Conservation (phyloP, 2,113 vertebrate species). For the Genyomyrus donnyi region DNA sequence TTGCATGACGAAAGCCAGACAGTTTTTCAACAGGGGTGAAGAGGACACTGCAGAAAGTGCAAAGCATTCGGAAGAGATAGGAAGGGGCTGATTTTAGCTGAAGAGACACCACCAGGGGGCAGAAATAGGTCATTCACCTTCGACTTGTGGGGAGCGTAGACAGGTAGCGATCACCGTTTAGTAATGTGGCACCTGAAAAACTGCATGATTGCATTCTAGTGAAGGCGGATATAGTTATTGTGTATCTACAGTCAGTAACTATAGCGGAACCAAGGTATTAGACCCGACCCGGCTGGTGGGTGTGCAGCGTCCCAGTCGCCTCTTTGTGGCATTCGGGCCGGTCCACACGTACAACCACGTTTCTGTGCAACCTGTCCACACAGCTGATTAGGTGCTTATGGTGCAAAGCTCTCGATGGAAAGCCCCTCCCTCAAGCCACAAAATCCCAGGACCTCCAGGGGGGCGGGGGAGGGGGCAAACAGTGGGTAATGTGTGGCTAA, state of each 20-base stretch:
- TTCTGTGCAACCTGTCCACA: neutral
- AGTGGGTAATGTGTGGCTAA: neutral
- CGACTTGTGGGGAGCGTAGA: neutral
- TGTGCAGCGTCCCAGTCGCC: neutral
- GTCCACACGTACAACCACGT: slow-evolving; percentile 1
- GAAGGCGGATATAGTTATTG: neutral
- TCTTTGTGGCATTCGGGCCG: neutral
- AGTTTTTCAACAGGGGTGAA: neutral
- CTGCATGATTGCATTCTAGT: neutral
- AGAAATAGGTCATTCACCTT: neutral
- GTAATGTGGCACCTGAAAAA: neutral
- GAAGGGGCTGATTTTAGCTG: neutral
- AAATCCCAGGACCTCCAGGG: neutral
- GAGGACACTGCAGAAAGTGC: neutral
- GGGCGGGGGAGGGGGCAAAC: neutral
- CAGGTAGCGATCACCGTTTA: neutral
- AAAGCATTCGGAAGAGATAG: neutral
- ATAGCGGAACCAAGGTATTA: neutral
- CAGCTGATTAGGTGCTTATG: neutral
- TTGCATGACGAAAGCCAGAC: neutral
- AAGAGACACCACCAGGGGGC: neutral
- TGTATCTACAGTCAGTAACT: neutral
- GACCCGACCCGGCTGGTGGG: neutral
- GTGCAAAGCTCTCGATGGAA: neutral
- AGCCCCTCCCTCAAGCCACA: neutral